Evolutionary conservation across 2,797 vertebrate species (phyloP), one percentile per base, ranked within the genome.

Genomic region (Acanthornis magna): DNA sequence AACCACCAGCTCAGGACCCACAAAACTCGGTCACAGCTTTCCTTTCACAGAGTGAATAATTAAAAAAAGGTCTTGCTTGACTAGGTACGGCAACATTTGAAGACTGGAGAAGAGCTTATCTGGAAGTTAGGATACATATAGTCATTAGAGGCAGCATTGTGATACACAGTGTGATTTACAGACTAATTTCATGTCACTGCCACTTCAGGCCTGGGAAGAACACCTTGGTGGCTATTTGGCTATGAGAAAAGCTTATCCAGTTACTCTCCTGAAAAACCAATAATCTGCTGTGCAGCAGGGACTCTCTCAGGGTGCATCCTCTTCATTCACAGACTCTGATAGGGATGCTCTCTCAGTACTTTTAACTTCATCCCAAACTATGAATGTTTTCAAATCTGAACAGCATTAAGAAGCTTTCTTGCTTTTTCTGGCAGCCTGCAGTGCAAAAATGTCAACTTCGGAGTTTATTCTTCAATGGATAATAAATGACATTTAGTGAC

Each of bases 391-490:
- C 23, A 74, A 91, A 65, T 55, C 22, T 10, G 23, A 94, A 75
- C 25, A 78, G 48, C 12, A 4, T 74, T 66, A 85, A 81, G 68
- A 86, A 76, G 26, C 38, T 80, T 94, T 43, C 65, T 55, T 87
- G 34, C 81, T 85, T 71, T 54, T 81, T 30, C 54, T 47, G 36
- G 66, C 38, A 86, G 58, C 27, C 66, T 62, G 30, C 26, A 57
- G 40, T 25, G 13, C 51, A 63, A 53, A 94, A 90, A 38, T 21
- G 43, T 92, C 84, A 91, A 93, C 57, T 84, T 54, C 32, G 40
- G 85, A 93, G 30, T 88, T 89, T 72, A 85, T 72, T 83, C 78
- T 53, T 55, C 75, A 84, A 13, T 70, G 66, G 73, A 81, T 95
- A 88, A 62, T 55, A 96, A 86, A 78, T 75, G 55, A 84, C 58